Conservation (phyloP, 2,113 vertebrate species). For the Sapajus apella region DNA sequence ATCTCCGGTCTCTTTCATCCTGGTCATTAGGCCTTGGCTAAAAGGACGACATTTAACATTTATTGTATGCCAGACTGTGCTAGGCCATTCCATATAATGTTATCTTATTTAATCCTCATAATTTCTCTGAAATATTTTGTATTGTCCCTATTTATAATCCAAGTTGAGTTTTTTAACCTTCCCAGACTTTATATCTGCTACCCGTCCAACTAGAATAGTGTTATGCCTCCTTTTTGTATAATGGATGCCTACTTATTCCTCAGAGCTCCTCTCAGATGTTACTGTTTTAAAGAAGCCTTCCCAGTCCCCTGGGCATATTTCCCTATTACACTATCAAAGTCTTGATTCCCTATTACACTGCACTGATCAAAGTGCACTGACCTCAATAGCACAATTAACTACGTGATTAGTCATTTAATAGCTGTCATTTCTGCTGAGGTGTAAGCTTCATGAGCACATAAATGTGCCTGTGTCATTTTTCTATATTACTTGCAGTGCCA, state of each 20-base stretch:
- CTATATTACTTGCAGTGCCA: not conserved
- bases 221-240: not conserved
- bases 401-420: not conserved
- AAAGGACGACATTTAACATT: slow-evolving; percentile 17
- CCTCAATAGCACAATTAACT: slow-evolving; percentile 14
- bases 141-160: not conserved
- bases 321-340: not conserved
- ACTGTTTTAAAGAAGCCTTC: not conserved
- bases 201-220: not conserved
- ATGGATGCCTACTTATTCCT: not conserved
- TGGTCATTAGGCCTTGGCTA: not conserved
- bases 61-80: not conserved
- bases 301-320: not conserved
- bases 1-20: not conserved
- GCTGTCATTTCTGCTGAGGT: not conserved
- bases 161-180: not conserved
- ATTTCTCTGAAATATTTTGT: slow-evolving; percentile 25
- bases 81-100: not conserved
- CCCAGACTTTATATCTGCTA: not conserved
- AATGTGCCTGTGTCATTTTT: not conserved
- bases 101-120: not conserved
- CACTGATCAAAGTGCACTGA: not conserved
- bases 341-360: not conserved
- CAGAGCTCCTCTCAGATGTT: not conserved
- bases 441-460: not conserved